Percentiles rank a stretch among this genome's conserved stretches.
Conservation (phyloP, 2,888 invertebrate species). For the Herminia tarsipennalis region DNA sequence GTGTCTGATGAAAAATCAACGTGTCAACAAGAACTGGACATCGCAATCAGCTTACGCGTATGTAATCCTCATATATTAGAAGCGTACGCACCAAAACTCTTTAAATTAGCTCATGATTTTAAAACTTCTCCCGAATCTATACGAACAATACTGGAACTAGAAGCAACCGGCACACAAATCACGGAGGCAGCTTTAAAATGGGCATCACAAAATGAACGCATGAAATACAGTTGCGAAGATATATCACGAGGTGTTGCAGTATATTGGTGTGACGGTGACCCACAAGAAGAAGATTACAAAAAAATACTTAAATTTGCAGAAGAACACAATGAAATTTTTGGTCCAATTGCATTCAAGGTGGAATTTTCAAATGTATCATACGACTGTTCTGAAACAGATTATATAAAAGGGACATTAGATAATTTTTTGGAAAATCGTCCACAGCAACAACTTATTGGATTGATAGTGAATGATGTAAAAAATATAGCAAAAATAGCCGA, state of each 20-base stretch:
- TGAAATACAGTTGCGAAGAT: background rate
- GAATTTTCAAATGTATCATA: too few species aligned
- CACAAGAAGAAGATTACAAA: too few species aligned
- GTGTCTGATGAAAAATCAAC: background rate
- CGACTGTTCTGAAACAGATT: too few species aligned
- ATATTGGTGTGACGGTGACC: too few species aligned
- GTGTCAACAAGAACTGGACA: constrained; percentile 22
- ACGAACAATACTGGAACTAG: constrained; percentile 4
- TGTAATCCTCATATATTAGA: constrained; percentile 7
- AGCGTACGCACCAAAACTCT: constrained; percentile 1
- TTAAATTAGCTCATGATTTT: constrained; percentile 1
- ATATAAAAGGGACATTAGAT: too few species aligned
- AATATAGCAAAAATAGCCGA: background rate
- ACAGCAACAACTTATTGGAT: too few species aligned
- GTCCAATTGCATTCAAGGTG: too few species aligned
- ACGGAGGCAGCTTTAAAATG: constrained; percentile 9
- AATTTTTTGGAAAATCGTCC: too few species aligned
- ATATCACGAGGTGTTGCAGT: background rate
- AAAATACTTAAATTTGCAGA: too few species aligned
- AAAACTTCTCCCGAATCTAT: background rate
- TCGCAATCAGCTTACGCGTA: constrained; percentile 22
- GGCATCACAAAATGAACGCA: background rate
- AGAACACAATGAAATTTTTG: too few species aligned
- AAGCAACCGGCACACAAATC: background rate
- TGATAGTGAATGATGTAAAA: constrained; percentile 5